Base-by-base conservation (phyloP, 2,797 vertebrate genomes). In the Oryzias dopingdopingensis region DNA sequence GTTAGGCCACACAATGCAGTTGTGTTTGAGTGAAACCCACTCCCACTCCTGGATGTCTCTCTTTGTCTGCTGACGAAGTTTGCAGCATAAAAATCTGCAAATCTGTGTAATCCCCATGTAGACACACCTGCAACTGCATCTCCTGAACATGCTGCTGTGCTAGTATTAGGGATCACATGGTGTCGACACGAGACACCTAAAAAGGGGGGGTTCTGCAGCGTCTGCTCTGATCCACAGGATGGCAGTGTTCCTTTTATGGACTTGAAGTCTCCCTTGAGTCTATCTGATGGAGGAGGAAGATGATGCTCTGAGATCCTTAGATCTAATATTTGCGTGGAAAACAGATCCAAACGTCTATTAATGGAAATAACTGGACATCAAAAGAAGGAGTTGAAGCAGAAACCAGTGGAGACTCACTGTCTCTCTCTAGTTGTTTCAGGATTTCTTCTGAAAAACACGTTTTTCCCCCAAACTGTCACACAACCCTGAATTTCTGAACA, bases 161-260 rank as follows among this genome's bases (percentile, higher is more conserved):
- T 61, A 56, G 49, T 42, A 52, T 47, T 23, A 26, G 20, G 7
- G 14, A 52, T 76, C 62, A 77, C 49, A 50, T 74, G 62, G 47
- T 65, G 7, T 8, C 16, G 37, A 57, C 62, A 63, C 58, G 44
- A 72, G 51, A 65, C 15, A 62, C 17, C 2, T 7, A 23, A 4
- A 45, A 40, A 47, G 42, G 12, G 53, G 42, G 2, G 20, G 2
- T 44, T 20, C 5, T 70, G 67, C 61, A 74, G 61, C 64, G 37
- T 2, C 1, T 1, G 2, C 0, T 42, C 0, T 43, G n/a, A 13
- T 3, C 79, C 82, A 84, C 76, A 70, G 10, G 71, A 59, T 58
- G 84, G 73, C 73, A 57, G 13, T 4, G 56, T 76, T 74, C 62
- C 44, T 70, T 62, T 71, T 52, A 22, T 15, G 51, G 29, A 6